Percentiles rank a stretch among this genome's conserved stretches.
Evolutionary conservation across 2,888 invertebrate genomes (phyloP).

Genomic region (Apodemia mormo): DNA sequence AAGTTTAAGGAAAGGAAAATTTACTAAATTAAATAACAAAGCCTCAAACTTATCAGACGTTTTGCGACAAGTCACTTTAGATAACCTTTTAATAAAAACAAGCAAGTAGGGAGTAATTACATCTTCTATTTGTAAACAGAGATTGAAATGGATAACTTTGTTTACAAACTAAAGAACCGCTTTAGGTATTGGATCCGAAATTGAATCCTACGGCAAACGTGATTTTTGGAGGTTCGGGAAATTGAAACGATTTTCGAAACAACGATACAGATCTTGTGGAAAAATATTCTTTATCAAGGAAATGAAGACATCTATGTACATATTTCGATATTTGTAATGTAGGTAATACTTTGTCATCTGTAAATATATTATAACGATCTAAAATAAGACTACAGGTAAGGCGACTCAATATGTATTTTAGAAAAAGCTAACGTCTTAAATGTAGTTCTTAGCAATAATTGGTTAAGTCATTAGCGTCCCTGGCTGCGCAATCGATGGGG

Average conservation of each 20-base stretch:
- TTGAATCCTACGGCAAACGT: neutral
- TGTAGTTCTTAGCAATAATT: too few relatives aligned
- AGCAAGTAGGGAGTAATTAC: neutral
- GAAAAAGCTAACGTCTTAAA: too few relatives aligned
- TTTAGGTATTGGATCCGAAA: constrained; percentile 2
- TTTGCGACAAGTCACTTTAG: neutral
- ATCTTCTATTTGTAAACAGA: neutral
- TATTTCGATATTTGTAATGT: too few relatives aligned
- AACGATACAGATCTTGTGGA: neutral
- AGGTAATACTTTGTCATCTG: too few relatives aligned
- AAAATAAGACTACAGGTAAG: too few relatives aligned
- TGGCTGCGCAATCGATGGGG: too few relatives aligned
- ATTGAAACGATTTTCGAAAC: neutral
- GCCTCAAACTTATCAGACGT: neutral
- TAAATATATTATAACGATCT: too few relatives aligned
- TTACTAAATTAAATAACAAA: neutral
- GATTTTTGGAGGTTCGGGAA: neutral
- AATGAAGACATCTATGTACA: too few relatives aligned
- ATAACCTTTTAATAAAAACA: neutral
- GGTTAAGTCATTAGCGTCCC: too few relatives aligned
- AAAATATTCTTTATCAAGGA: neutral
- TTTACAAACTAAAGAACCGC: neutral
- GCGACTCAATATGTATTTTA: too few relatives aligned
- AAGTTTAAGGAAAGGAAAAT: neutral
- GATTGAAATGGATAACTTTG: neutral